phyloP scores from a whole-genome alignment of 2,113 vertebrate species.

The Egretta garzetta region DNA sequence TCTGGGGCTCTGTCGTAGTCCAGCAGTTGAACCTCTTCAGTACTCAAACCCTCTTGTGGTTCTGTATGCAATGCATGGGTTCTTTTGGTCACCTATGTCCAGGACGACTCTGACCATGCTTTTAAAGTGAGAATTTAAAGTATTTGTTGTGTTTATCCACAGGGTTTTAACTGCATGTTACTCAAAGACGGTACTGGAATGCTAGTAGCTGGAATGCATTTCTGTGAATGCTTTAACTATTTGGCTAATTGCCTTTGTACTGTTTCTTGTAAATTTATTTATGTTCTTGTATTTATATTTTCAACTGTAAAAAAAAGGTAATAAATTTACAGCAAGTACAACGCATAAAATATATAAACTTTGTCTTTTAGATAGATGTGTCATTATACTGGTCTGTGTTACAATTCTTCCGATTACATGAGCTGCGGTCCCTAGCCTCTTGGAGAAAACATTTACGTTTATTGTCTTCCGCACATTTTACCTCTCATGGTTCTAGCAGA shows the following conservation, averaged over 20 bases:
- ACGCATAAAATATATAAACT: neutral
- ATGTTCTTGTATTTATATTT: slow-evolving; percentile 76
- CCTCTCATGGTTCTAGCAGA: neutral
- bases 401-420: neutral
- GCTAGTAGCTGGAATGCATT: slow-evolving; percentile 39
- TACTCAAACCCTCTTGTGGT: neutral
- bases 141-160: slow-evolving; percentile 34
- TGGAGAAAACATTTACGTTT: neutral
- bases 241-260: slow-evolving; percentile 57
- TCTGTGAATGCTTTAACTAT: slow-evolving; percentile 61
- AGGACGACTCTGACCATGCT: neutral
- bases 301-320: slow-evolving; percentile 56
- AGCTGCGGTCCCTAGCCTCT: fast-evolving
- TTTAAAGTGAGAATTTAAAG: slow-evolving; percentile 26
- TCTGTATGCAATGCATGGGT: neutral
- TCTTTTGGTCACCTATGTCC: neutral
- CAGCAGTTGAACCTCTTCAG: neutral
- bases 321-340: slow-evolving; percentile 63
- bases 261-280: slow-evolving; percentile 73
- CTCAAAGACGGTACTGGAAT: slow-evolving; percentile 20
- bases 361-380: slow-evolving; percentile 1
- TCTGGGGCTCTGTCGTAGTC: neutral
- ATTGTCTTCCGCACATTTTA: neutral
- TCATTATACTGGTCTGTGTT: neutral
- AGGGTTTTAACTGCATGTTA: slow-evolving; percentile 38